A percentile compares a stretch with the other conserved stretches of the same genome.
These are phyloP conservation scores for Steinernema feltiae DNA, from an alignment of 1,140 invertebrate species.

Conservation along the genomic window DNA sequence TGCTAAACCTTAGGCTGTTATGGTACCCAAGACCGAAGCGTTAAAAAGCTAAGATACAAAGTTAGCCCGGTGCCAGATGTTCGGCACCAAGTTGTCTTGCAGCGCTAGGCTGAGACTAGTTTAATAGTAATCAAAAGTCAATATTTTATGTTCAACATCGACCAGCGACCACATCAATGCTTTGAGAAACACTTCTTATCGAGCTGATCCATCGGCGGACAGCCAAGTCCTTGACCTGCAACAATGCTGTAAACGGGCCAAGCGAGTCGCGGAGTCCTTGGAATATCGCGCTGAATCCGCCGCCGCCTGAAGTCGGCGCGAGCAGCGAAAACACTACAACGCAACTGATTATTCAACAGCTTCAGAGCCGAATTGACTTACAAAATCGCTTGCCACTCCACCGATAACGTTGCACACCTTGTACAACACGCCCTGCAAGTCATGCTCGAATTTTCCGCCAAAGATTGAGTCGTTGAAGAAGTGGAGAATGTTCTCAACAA, in stretches of 20 bases:
- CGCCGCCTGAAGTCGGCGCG: not conserved
- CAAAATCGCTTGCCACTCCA: not conserved
- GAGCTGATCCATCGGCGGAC: not conserved
- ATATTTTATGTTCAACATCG: too few species aligned
- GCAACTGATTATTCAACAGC: not conserved
- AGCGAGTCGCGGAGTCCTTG: not conserved
- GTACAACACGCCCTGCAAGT: not conserved
- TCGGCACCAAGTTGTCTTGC: too few species aligned
- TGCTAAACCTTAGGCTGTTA: too few species aligned
- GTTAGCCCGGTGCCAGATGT: too few species aligned
- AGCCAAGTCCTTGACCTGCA: not conserved
- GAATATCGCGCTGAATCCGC: not conserved
- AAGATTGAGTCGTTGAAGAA: not conserved
- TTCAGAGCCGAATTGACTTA: too few species aligned
- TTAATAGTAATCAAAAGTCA: too few species aligned
- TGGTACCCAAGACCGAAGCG: too few species aligned
- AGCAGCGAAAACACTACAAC: not conserved
- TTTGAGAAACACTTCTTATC: not conserved
- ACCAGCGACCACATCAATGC: too few species aligned
- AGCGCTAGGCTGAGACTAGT: too few species aligned
- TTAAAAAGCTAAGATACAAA: too few species aligned
- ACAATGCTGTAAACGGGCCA: not conserved
- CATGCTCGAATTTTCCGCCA: not conserved
- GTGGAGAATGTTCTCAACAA: not conserved
- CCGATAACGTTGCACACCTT: not conserved